Evolutionary conservation across 2,888 invertebrate species (phyloP), one percentile per base, ranked within the genome.

Genomic region (Eremobia ochroleuca): DNA sequence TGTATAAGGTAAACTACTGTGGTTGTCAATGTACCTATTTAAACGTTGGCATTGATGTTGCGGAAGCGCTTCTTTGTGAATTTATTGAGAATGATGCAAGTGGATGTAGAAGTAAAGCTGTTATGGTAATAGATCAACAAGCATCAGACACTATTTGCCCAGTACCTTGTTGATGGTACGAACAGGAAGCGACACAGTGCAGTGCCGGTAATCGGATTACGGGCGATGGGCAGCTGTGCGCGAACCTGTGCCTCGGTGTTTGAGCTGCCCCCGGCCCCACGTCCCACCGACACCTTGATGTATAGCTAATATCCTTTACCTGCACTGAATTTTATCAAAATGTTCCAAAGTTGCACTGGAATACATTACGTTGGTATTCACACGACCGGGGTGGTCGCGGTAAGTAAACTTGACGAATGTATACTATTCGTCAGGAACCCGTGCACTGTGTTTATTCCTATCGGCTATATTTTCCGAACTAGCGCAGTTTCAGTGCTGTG

Each of bases 271-370:
- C 72, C 75, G 64, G 62, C 61, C 59, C 68, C 72, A 40, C 79
- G 62, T 52, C 55, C 65, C 77, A 67, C 80, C 83, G 82, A 85
- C 90, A 91, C 88, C 89, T 88, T 91, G 91, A 91, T 88, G 89
- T 88, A 91, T 91, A 88, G 86, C 89, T 90, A 89, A 91, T 90
- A 91, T 90, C 87, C 85, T 87, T 91, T 88, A 91, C 90, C 91
- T 91, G 91, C 72, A 81, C 79, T 82, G 78, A 85, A 87, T 85
- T 85, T 83, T 81, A 85, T 87, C 87, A 87, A 87, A 88, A 85
- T 80, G 77, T 87, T 85, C 77, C 82, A 83, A 87, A 88, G 87
- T 84, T 88, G 75, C 79, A 73, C 79, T 72, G 65, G 72, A 84
- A 88, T 88, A 88, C 82, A 88, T 88, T 83, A 88, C 76, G 79